Evolutionary conservation across 2,888 invertebrate genomes (phyloP).

Genomic region (Philereme vetulata): DNA sequence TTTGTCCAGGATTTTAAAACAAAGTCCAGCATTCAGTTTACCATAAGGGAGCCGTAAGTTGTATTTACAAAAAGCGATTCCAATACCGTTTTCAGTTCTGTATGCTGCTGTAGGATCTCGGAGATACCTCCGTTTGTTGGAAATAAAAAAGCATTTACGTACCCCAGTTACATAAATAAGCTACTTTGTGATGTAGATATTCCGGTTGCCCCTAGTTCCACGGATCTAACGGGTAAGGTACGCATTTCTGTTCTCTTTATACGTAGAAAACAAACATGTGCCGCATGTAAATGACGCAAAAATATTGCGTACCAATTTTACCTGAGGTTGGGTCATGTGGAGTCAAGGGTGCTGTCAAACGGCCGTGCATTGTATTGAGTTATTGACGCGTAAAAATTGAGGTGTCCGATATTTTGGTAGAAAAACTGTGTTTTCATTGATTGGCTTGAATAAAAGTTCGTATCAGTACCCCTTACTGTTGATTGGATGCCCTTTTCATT

Average conservation of each 20-base stretch:
- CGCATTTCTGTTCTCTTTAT: slow-evolving; percentile 11
- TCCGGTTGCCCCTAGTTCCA: slow-evolving; percentile 15
- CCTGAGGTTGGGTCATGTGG: slow-evolving; percentile 16
- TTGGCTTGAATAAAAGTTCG: neutral
- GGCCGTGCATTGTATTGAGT: slow-evolving; percentile 39
- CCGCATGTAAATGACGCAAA: slow-evolving; percentile 19
- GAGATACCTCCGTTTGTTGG: slow-evolving; percentile 10
- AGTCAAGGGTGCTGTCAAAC: slow-evolving; percentile 31
- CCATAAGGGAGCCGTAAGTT: no score
- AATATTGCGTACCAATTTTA: slow-evolving; percentile 28
- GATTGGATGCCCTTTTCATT: slow-evolving; percentile 3
- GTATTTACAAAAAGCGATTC: no score
- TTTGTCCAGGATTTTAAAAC: no score
- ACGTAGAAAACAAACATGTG: slow-evolving; percentile 12
- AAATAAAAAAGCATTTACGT: slow-evolving; percentile 23
- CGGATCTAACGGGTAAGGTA: slow-evolving; percentile 17
- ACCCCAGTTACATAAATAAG: slow-evolving; percentile 20
- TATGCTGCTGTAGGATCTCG: slow-evolving; percentile 11
- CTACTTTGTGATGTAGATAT: slow-evolving; percentile 17
- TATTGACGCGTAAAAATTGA: slow-evolving; percentile 28
- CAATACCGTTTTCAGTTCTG: neutral
- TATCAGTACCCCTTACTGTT: slow-evolving; percentile 1
- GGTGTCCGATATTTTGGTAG: slow-evolving; percentile 15
- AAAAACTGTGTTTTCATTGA: slow-evolving; percentile 4
- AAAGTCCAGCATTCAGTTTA: no score